Evolutionary conservation across 2,113 vertebrate species (phyloP), one percentile per base, ranked within the genome.

Genomic region (Setophaga kirtlandii): DNA sequence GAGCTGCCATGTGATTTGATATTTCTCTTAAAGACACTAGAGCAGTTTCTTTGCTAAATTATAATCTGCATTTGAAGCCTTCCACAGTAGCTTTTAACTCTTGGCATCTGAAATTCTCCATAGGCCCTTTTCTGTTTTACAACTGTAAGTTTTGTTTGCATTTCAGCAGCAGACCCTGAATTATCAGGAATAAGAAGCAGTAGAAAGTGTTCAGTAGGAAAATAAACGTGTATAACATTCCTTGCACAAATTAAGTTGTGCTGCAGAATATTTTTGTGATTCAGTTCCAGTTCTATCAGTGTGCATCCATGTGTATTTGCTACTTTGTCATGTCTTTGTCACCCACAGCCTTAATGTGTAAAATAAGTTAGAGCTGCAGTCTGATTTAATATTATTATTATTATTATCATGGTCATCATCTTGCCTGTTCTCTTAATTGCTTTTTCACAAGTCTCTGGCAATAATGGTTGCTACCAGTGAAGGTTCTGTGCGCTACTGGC

Each of bases 401-500:
- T 56, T 15, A 22, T 35, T 9, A 11, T 53, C 17, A 18, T 30
- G 30, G 27, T 64, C 30, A 27, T 28, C 11, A 21, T 63, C 9
- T 85, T 91, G 3, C 9, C 12, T 65, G 9, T 76, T 89, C 46
- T 60, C 2, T 70, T 83, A 33, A 89, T 56, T 53, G 6, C 31
- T 78, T 65, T 75, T 55, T 23, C 58, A 8, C 88, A 39, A 98
- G 98, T 97, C 97, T 70, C 97, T 99, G 80, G 97, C 98, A 17
- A 98, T 99, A 86, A 98, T 99, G 98, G 98, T 97, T 1, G 98
- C 98, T 94, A 98, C 98, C 67, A 95, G 97, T 2, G 99, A 99
- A 94, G 99, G 99, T 35, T 96, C 96, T 3, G 94, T 98, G 56
- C 98, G 99, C 35, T 98, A 99, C 86, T 99, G 99, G 99, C 98